These are phyloP conservation scores for Heteractis magnifica DNA, from an alignment of 92 coral and sea anemone genomes.

Conservation along the genomic window DNA sequence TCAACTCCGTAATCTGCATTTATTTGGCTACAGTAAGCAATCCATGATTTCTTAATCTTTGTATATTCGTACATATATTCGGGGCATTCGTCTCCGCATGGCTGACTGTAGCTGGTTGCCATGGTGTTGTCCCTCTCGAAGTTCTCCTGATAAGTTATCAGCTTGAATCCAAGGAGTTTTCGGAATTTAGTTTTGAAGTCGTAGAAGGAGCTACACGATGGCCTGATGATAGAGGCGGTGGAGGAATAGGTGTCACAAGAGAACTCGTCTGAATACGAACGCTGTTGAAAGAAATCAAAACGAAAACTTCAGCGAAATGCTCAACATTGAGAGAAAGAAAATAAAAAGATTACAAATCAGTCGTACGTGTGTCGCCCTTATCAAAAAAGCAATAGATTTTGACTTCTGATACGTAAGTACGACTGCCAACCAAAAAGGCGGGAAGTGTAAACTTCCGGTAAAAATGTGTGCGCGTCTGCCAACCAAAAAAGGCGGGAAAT, in stretches of 20 bases:
- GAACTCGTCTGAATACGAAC: not conserved
- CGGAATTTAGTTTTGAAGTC: conserved; percentile 4
- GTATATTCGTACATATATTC: conserved; percentile 36
- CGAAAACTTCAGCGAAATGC: not conserved
- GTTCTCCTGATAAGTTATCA: conserved; percentile 43
- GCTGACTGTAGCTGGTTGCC: conserved; percentile 32
- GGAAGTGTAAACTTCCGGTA: not conserved
- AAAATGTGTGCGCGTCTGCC: not conserved
- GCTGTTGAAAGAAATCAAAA: not conserved
- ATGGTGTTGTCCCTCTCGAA: conserved; percentile 30
- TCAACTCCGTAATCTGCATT: conserved; percentile 3
- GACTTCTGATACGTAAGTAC: not conserved
- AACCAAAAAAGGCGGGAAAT: not conserved
- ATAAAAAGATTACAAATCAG: too few relatives aligned
- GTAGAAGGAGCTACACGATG: not conserved
- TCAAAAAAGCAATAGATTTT: not conserved
- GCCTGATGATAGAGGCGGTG: not conserved
- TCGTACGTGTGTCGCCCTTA: too few relatives aligned
- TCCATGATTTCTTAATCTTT: conserved; percentile 26
- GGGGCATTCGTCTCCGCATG: conserved; percentile 30
- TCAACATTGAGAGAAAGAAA: not conserved
- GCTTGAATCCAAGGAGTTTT: conserved; percentile 18
- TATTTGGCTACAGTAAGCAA: conserved; percentile 5
- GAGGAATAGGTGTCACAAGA: not conserved
- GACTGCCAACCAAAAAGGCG: not conserved